These are phyloP conservation scores for Pyrgus malvae DNA, from an alignment of 2,888 invertebrate species.

Conservation along the genomic window DNA sequence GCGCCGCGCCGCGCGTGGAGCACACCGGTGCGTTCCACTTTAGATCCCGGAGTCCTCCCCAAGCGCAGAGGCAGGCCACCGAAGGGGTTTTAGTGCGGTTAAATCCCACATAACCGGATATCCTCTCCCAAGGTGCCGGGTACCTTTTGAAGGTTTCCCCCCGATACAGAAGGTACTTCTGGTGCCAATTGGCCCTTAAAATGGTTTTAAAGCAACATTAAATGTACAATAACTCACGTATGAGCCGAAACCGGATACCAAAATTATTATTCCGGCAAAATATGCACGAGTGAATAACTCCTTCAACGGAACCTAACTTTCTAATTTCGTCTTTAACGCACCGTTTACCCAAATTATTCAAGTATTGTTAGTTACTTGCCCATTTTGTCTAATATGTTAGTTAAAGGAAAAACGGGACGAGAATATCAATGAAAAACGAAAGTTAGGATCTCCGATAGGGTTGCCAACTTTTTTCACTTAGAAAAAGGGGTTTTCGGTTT, in stretches of 20 bases:
- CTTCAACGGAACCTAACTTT: constrained; percentile 6
- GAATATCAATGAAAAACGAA: constrained; percentile 51
- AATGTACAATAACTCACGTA: constrained; percentile 3
- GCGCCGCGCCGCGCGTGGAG: too few relatives aligned
- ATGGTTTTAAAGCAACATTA: not conserved
- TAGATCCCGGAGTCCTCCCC: too few relatives aligned
- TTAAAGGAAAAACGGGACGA: constrained; percentile 42
- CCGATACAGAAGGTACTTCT: too few relatives aligned
- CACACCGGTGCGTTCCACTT: too few relatives aligned
- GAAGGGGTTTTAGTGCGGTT: too few relatives aligned
- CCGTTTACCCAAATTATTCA: constrained; percentile 28
- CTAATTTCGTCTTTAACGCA: constrained; percentile 5
- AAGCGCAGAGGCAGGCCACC: too few relatives aligned
- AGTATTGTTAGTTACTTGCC: constrained; percentile 26
- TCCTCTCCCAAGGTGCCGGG: too few relatives aligned
- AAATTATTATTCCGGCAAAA: constrained; percentile 16
- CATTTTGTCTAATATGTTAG: constrained; percentile 22
- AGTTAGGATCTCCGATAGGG: constrained; percentile 26
- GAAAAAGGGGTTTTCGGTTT: too few relatives aligned
- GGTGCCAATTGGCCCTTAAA: not conserved
- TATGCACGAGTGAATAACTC: constrained; percentile 24
- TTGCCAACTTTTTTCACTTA: constrained; percentile 5
- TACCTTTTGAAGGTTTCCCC: too few relatives aligned
- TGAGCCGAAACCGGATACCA: constrained; percentile 13
- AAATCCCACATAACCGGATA: too few relatives aligned